phyloP scores from a whole-genome alignment of 1,140 invertebrate species.

The Leptopilina boulardi region DNA sequence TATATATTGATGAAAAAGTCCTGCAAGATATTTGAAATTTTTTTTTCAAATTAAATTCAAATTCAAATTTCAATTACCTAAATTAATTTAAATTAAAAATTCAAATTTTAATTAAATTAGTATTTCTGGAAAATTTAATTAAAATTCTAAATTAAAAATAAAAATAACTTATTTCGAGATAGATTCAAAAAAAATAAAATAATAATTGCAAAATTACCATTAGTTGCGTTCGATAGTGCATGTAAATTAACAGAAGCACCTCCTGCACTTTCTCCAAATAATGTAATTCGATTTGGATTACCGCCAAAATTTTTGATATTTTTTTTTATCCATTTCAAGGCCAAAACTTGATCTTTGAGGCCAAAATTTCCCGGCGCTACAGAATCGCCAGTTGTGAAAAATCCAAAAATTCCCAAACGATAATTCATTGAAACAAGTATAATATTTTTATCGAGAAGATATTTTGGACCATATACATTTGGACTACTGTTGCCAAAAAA shows the following conservation, averaged over 20 bases:
- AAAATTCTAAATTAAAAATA: no score
- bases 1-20: conserved; percentile 12
- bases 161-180: not conserved
- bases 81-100: not conserved
- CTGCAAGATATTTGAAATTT: not conserved
- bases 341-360: conserved; percentile 73
- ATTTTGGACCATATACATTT: conserved; percentile 58
- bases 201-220: not conserved
- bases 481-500: conserved; percentile 40
- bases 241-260: not conserved
- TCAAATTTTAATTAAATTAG: no score
- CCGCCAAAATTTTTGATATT: conserved; percentile 70
- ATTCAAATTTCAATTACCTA: not conserved
- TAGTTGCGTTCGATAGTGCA: not conserved
- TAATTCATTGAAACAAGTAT: conserved; percentile 78
- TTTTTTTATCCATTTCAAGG: conserved; percentile 70
- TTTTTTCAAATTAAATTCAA: not conserved
- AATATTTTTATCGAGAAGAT: conserved; percentile 70
- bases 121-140: no score
- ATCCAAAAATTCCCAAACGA: conserved; percentile 71
- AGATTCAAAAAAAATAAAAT: not conserved
- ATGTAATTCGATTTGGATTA: conserved; percentile 68
- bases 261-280: conserved; percentile 67
- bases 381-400: conserved; percentile 68
- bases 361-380: conserved; percentile 74